These are phyloP conservation scores for Cataglyphis hispanica DNA, from an alignment of 1,140 invertebrate species.

Conservation along the genomic window DNA sequence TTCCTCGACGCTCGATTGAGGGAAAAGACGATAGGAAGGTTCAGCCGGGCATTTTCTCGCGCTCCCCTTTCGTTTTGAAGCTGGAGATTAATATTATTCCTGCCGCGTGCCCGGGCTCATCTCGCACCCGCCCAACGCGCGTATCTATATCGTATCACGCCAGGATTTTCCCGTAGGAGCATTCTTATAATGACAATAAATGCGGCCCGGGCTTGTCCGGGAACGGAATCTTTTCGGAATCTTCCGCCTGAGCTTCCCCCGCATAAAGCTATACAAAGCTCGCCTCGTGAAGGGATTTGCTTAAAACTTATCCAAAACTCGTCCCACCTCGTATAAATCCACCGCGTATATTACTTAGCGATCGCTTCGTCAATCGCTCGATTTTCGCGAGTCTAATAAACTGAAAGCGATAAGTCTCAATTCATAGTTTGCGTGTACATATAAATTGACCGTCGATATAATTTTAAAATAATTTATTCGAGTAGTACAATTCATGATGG, in stretches of 20 bases:
- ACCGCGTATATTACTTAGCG: not conserved
- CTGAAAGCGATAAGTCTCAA: not conserved
- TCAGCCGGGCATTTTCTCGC: not conserved
- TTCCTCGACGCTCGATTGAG: not conserved
- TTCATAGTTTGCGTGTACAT: not conserved
- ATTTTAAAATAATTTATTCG: not conserved
- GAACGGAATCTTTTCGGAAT: not conserved
- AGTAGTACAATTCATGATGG: not conserved
- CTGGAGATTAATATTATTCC: slow-evolving; percentile 56
- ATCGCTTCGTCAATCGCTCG: not conserved
- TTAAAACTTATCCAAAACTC: slow-evolving; percentile 17
- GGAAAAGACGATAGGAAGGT: not conserved
- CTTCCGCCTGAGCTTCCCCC: not conserved
- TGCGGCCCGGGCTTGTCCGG: not conserved
- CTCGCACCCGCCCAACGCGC: not conserved
- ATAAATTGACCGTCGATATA: not conserved
- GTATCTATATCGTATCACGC: slow-evolving; percentile 31
- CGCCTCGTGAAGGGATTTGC: not conserved
- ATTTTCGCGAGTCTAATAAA: not conserved
- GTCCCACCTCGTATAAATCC: not conserved
- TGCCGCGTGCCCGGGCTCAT: slow-evolving; percentile 22
- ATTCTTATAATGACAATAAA: not conserved
- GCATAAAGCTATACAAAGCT: not conserved
- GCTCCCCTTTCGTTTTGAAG: not conserved
- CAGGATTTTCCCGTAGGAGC: slow-evolving; percentile 31